Evolutionary conservation across 1,140 invertebrate genomes (phyloP), one percentile per base, ranked within the genome.

Genomic region (Fopius arisanus): DNA sequence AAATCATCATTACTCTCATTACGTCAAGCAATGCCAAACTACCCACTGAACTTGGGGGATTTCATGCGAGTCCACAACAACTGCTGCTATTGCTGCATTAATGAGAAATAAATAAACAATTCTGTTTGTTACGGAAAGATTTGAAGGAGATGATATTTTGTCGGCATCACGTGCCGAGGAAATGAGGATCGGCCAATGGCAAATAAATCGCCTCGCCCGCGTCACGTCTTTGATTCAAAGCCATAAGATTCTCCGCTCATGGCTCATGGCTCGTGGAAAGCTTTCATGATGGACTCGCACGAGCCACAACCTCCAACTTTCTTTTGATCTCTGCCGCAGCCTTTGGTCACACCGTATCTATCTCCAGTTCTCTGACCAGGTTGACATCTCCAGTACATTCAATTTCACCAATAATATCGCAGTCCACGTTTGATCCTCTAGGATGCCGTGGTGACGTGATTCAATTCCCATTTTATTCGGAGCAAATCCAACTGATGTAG

Each of bases 171-270:
- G 87, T 88, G 83, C 81, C 80, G 79, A 83, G 77, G 83, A 86
- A 87, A 87, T 88, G 84, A 87, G 84, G 81, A 85, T 82, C 82
- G 83, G 84, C 62, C 86, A 83, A 87, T 86, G 84, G 86, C 85
- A 88, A 86, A 88, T 87, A 88, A 88, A 88, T 87, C 86, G 87
- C 82, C 80, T 81, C 82, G 79, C 82, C 86, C 82, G 86, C 84
- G 81, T 87, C 87, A 88, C 87, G 87, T 88, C 79, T 78, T 81
- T 79, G 80, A 80, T 75, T 77, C 43, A 75, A 67, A 54, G 54
- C 75, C 63, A 75, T 69, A 67, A 59, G 75, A 69, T 59, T 65
- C 77, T 74, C 75, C 71, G 75, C 76, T 43, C 76, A 71, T 70
- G 71, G 78, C 75, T 81, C 80, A 66, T 80, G 81, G 54, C n/a